Evolutionary conservation across 2,797 vertebrate genomes (phyloP).

Genomic region (Parauchenoglanis ngamensis): DNA sequence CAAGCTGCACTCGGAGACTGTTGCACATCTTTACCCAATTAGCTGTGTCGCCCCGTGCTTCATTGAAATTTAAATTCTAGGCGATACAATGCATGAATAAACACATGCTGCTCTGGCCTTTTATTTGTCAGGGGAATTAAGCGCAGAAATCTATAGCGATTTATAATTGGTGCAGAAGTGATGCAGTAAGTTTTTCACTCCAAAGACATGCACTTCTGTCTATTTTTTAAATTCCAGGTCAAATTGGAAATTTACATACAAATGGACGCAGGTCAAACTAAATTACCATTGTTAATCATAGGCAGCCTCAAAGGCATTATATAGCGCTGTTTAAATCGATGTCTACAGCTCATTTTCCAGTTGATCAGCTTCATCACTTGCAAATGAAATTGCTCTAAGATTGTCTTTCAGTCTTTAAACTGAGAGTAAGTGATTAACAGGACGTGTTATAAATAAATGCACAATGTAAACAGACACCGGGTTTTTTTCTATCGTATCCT

Average conservation of each 20-base stretch:
- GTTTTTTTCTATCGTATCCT: neutral
- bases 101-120: constrained; percentile 76
- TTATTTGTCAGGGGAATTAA: constrained; percentile 74
- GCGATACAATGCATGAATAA: constrained; percentile 71
- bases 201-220: constrained; percentile 46
- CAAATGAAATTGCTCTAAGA: constrained; percentile 57
- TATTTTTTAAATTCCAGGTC: constrained; percentile 64
- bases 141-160: constrained; percentile 73
- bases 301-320: constrained; percentile 62
- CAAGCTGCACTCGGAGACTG: constrained; percentile 73
- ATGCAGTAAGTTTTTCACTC: constrained; percentile 72
- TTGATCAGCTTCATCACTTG: constrained; percentile 70
- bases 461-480: neutral
- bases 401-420: constrained; percentile 2
- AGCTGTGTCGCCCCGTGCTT: constrained; percentile 77
- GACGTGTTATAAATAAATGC: neutral
- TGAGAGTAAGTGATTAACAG: neutral
- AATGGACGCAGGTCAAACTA: constrained; percentile 79
- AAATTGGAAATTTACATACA: constrained; percentile 80
- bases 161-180: constrained; percentile 79
- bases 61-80: constrained; percentile 70
- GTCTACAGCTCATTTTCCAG: constrained; percentile 66
- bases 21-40: constrained; percentile 75
- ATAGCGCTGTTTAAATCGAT: constrained; percentile 75
- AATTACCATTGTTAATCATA: constrained; percentile 72